Conservation (phyloP, 2,113 vertebrate species). For the Emberiza fucata region DNA sequence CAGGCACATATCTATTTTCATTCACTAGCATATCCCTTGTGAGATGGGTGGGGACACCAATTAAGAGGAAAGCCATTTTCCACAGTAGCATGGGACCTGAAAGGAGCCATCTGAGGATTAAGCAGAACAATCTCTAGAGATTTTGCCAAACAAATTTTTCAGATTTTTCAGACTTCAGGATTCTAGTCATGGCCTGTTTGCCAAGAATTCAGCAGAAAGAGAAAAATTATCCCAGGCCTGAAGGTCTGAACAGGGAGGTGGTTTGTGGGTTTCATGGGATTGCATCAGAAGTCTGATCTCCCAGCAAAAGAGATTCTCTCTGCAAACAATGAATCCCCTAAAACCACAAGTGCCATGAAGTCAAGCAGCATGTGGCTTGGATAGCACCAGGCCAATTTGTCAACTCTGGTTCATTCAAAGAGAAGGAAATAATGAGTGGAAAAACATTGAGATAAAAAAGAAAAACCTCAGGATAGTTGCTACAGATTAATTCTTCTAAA, state of each 20-base stretch:
- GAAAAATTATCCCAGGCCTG: conserved; percentile 10
- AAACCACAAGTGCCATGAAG: conserved; percentile 62
- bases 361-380: conserved; percentile 61
- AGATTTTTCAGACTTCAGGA: conserved; percentile 10
- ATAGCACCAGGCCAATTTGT: conserved; percentile 51
- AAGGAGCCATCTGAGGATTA: background rate
- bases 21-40: background rate
- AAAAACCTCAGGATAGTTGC: conserved; percentile 7
- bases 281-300: conserved; percentile 67
- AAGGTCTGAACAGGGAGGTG: conserved; percentile 42
- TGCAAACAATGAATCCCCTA: conserved; percentile 56
- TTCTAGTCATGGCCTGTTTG: conserved; percentile 42
- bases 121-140: conserved; percentile 29
- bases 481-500: background rate
- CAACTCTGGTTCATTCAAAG: conserved; percentile 52
- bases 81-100: background rate
- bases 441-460: conserved; percentile 46
- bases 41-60: conserved; percentile 7
- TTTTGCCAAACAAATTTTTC: conserved; percentile 55
- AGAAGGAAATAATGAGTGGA: conserved; percentile 39
- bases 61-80: conserved; percentile 46
- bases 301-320: conserved; percentile 45
- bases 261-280: conserved; percentile 66
- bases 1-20: conserved; percentile 31
- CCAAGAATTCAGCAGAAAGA: conserved; percentile 42